Evolutionary conservation across 2,113 vertebrate genomes (phyloP), one percentile per base, ranked within the genome.

Genomic region (Podilymbus podiceps): DNA sequence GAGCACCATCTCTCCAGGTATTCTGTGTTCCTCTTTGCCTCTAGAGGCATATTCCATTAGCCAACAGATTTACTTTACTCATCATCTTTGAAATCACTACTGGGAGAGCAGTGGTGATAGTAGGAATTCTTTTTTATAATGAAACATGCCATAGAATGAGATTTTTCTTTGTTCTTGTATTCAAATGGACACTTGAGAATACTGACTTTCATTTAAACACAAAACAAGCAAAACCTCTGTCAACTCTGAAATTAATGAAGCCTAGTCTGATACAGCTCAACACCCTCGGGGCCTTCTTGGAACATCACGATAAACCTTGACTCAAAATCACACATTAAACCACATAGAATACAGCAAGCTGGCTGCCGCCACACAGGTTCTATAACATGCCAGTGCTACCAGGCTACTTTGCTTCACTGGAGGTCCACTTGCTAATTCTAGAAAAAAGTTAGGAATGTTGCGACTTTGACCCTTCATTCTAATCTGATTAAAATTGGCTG

Each of bases 391-490:
- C 55, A 81, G 21, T 56, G 17, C 40, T 53, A 46, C 19, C 22
- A 56, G 8, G 8, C 4, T 38, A 38, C 38, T 60, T 72, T 50
- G 44, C 47, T 59, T 71, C 40, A 15, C 14, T 60, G 8, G 35
- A 84, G 28, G 12, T 53, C 35, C 8, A 52, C 31, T 55, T 72
- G 38, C 24, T 2, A 3, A 2, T 40, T 62, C 0, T 1, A 3
- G 18, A 8, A 21, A 20, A 24, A 9, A 31, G 2, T 55, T 23
- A 81, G 58, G 6, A 50, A 60, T 12, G 8, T 38, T 60, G 35
- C 40, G 13, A 46, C 18, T n/a, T 60, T 19, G 55, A 5, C 17
- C 21, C 12, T 63, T 88, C 15, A 64, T 71, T 75, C 38, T 35
- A 38, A 56, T 33, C 49, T 33, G 9, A 47, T 24, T 30, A 15